Evolutionary conservation across 1,140 invertebrate genomes (phyloP).

Genomic region (Orchesella cincta): DNA sequence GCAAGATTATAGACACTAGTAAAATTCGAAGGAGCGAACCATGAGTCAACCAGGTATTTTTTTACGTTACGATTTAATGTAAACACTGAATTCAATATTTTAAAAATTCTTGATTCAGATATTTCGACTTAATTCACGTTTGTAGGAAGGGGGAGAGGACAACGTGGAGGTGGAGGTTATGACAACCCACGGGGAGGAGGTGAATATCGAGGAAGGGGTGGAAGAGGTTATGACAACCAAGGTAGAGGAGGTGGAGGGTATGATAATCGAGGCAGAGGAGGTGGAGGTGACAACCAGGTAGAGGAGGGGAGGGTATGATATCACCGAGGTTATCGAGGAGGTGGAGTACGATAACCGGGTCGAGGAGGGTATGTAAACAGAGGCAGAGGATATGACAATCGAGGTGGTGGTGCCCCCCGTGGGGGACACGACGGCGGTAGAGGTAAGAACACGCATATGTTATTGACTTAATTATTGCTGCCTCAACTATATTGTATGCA

Average conservation of each 20-base stretch:
- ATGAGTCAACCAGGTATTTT: no score
- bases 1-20: no score
- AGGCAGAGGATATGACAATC: not conserved
- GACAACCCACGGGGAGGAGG: not conserved
- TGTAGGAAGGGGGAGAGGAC: constrained; percentile 38
- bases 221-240: not conserved
- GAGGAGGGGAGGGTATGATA: no score
- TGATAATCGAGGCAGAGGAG: not conserved
- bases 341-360: not conserved
- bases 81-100: no score
- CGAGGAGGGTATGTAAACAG: not conserved
- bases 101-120: no score
- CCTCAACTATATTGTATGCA: not conserved
- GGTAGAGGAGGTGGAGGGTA: not conserved
- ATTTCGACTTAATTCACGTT: not conserved
- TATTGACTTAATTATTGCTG: not conserved
- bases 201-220: not conserved
- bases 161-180: not conserved
- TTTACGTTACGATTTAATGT: no score
- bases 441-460: not conserved
- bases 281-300: not conserved
- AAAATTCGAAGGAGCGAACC: no score
- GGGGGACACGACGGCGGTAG: no score
- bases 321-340: not conserved
- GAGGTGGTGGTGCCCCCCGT: no score